phyloP scores from a whole-genome alignment of 2,797 vertebrate genomes.

The Mycteria americana region DNA sequence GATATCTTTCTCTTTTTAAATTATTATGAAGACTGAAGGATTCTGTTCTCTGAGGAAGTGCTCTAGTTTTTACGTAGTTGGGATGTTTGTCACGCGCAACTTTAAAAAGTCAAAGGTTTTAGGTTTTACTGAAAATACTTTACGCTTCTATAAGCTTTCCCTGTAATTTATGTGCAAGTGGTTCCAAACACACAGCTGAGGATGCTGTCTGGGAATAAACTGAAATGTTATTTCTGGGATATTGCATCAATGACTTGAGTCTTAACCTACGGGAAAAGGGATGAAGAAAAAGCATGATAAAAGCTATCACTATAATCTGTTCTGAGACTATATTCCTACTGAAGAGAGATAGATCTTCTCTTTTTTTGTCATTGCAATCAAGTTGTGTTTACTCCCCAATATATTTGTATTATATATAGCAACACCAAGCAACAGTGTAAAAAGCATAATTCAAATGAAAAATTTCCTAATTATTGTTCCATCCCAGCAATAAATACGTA shows the following conservation, averaged over 20 bases:
- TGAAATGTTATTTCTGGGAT: constrained; percentile 33
- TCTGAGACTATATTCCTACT: not conserved
- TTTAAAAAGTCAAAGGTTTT: constrained; percentile 55
- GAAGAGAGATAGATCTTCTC: not conserved
- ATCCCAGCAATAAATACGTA: constrained; percentile 4
- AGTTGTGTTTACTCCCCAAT: not conserved
- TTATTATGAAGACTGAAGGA: constrained; percentile 13
- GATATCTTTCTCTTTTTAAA: constrained; percentile 13
- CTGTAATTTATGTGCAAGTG: constrained; percentile 47
- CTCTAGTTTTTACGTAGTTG: not conserved
- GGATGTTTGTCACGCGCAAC: constrained; percentile 29
- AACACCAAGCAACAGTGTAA: not conserved
- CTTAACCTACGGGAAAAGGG: constrained; percentile 4
- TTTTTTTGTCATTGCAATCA: not conserved
- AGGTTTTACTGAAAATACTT: constrained; percentile 47
- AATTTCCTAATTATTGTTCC: constrained; percentile 25
- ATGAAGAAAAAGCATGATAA: constrained; percentile 28
- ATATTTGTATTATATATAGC: not conserved
- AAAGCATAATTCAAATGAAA: not conserved
- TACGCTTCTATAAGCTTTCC: not conserved
- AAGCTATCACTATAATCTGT: constrained; percentile 14
- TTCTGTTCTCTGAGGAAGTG: constrained; percentile 47
- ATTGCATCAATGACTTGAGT: constrained; percentile 22
- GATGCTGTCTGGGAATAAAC: not conserved
- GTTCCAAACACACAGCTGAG: constrained; percentile 4